These are phyloP conservation scores for Drosophila lutescens DNA, from an alignment of 2,888 invertebrate species.

Conservation along the genomic window DNA sequence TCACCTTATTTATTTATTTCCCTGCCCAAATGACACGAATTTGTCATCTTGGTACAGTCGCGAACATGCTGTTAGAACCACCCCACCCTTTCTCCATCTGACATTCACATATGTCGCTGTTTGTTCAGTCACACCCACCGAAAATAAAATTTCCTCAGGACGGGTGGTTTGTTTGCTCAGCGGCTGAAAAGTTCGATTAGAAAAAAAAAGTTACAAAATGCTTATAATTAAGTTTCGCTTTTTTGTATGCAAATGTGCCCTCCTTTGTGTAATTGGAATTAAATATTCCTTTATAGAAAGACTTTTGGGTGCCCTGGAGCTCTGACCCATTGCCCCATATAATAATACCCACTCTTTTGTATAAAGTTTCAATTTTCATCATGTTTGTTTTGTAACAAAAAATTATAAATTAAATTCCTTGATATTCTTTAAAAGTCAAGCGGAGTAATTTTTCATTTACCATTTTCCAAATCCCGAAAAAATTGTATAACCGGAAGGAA, in stretches of 20 bases:
- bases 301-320: constrained; percentile 49
- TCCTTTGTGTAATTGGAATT: constrained; percentile 62
- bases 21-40: constrained; percentile 67
- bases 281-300: constrained; percentile 60
- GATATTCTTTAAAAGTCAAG: background rate
- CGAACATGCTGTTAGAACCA: background rate
- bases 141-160: constrained; percentile 15
- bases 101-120: constrained; percentile 69
- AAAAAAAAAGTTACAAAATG: constrained; percentile 58
- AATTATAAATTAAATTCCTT: background rate
- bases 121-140: constrained; percentile 63
- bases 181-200: constrained; percentile 75
- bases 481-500: constrained; percentile 59
- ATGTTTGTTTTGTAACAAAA: background rate
- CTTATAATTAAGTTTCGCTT: constrained; percentile 71
- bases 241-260: constrained; percentile 68
- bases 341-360: background rate
- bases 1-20: constrained; percentile 73
- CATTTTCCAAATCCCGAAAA: background rate
- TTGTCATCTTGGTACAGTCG: constrained; percentile 67
- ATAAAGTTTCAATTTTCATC: background rate
- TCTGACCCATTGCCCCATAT: constrained; percentile 57
- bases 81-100: constrained; percentile 37
- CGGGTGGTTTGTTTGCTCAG: constrained; percentile 65
- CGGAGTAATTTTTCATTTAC: background rate